Evolutionary conservation across 2,113 vertebrate species (phyloP), one percentile per base, ranked within the genome.

Genomic region (Lampris incognitus): DNA sequence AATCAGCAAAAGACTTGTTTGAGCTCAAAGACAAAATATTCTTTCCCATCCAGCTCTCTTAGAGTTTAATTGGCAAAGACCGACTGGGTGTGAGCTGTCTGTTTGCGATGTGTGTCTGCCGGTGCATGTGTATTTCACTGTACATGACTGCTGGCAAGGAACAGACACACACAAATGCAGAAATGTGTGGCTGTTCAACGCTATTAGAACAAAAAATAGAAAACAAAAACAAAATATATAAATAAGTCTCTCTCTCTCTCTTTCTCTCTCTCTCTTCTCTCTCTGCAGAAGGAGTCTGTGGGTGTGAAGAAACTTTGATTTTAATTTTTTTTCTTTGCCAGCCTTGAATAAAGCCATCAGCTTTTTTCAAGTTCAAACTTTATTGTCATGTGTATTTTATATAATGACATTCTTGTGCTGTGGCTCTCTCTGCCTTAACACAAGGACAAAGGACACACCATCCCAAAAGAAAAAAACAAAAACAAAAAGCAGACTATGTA

Each of bases 21-120:
- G 51, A 66, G 48, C 51, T 50, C 49, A 13, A 40, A 40, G 63
- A 57, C 62, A 65, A 79, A 82, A 75, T 24, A 60, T 67, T 24
- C 8, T 38, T 42, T 69, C 56, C 69, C 57, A 51, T 41, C 24
- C 56, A 6, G 10, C 24, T 54, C 42, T 61, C 48, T 58, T 40
- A 37, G 5, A 51, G 56, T n/a, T 41, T 87, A 87, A 87, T 87
- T 85, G 77, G 69, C 66, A 39, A 36, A 36, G 39, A 69, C 65
- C 57, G 37, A 13, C 50, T 58, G 64, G 39, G 50, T 24, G 57
- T 9, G 9, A 11, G 55, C 48, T 6, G 7, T 40, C 24, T 1
- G 40, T 55, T 55, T 55, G 52, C 4, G 44, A 7, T 46, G 7
- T 36, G 41, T 42, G 8, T 9, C 41, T 40, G 60, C 36, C 24